phyloP scores from a whole-genome alignment of 2,113 vertebrate genomes.

The Toxostoma redivivum region DNA sequence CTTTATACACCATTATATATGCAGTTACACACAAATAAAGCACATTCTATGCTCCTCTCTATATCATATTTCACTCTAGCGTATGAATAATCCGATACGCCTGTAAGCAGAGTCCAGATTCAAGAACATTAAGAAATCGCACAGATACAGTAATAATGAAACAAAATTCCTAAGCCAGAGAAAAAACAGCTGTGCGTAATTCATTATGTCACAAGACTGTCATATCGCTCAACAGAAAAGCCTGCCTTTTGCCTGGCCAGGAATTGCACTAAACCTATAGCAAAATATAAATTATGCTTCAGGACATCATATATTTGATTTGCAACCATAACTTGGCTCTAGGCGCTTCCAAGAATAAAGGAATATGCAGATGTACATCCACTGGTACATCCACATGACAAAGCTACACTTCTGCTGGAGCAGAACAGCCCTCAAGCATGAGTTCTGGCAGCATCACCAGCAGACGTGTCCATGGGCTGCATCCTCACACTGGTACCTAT shows the following conservation, averaged over 20 bases:
- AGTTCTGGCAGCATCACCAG: background rate
- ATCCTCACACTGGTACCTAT: background rate
- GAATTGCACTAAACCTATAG: background rate
- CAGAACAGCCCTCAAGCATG: background rate
- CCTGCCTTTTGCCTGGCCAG: background rate
- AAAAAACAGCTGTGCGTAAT: constrained; percentile 32
- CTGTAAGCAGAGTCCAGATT: constrained; percentile 6
- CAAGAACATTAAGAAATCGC: constrained; percentile 21
- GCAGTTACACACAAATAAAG: constrained; percentile 12
- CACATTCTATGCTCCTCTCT: background rate
- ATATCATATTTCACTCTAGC: background rate
- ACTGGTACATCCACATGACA: background rate
- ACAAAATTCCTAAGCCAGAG: constrained; percentile 18
- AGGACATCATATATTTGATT: background rate
- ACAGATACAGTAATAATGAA: constrained; percentile 28
- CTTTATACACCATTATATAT: background rate
- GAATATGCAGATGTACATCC: background rate
- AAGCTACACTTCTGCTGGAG: background rate
- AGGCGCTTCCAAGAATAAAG: background rate
- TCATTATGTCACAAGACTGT: constrained; percentile 54
- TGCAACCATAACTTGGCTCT: background rate
- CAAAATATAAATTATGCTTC: constrained; percentile 1
- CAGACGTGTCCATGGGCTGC: background rate
- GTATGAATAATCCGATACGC: constrained; percentile 17
- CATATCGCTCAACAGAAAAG: background rate